Percentiles rank a stretch among this genome's conserved stretches.
Conservation (phyloP, 2,113 vertebrate species). For the Tiliqua scincoides region DNA sequence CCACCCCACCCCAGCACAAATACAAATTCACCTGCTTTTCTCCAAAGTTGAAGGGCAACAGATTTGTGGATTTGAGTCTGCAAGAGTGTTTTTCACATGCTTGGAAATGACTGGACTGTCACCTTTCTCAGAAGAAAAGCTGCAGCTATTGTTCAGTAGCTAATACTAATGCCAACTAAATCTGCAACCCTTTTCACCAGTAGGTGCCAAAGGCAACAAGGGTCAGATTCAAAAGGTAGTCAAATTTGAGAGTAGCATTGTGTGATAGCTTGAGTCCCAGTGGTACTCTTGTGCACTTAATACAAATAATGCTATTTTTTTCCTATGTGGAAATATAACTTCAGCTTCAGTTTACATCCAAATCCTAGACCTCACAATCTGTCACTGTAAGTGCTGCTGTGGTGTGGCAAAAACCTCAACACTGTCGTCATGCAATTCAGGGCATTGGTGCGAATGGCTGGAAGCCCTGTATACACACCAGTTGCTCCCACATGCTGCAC, state of each 20-base stretch:
- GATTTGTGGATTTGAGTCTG: background rate
- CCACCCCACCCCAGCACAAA: background rate
- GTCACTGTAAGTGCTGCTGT: too few species aligned
- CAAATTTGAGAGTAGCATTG: background rate
- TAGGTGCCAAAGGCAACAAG: background rate
- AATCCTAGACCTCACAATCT: too few species aligned
- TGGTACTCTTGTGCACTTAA: background rate
- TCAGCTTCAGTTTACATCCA: background rate
- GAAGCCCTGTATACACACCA: too few species aligned
- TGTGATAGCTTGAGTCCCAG: too few species aligned
- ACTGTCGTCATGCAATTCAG: too few species aligned
- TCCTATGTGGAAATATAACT: background rate
- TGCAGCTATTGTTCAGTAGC: background rate
- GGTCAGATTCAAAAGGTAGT: background rate
- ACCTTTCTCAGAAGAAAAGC: background rate
- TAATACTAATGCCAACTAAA: background rate
- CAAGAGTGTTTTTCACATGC: background rate
- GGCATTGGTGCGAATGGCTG: too few species aligned
- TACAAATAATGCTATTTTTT: background rate
- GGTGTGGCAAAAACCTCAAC: too few species aligned
- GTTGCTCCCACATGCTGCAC: too few species aligned
- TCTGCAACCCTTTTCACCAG: too few species aligned
- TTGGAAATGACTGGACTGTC: background rate
- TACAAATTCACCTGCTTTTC: background rate
- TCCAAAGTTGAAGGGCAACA: background rate